Evolutionary conservation across 2,797 vertebrate species (phyloP), one percentile per base, ranked within the genome.

Genomic region (Pelodytes ibericus): DNA sequence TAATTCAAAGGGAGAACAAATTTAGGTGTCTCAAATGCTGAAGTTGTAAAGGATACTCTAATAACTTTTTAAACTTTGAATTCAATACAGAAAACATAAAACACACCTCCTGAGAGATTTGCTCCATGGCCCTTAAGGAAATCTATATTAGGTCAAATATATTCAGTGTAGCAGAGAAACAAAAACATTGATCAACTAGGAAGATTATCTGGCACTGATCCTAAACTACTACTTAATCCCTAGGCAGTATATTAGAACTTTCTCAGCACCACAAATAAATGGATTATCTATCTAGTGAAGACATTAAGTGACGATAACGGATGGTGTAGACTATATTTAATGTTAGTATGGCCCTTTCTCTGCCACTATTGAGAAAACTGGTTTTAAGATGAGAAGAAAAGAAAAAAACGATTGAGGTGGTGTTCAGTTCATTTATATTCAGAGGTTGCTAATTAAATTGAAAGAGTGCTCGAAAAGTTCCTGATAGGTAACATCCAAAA

Each of bases 131-230:
- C 25, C 16, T 44, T 27, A 29, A 36, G 25, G 20, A 62, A 68
- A 74, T 60, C 72, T 49, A 67, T 69, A 51, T 59, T 49, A 47
- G 57, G n/a, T 51, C 16, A 60, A 20, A 67, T 30, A 24, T 60
- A 36, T 20, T 66, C n/a, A 67, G 25, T 33, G 25, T 26, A 39
- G 24, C 64, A 58, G 3, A 44, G 39, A 59, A 60, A 41, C 16
- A 47, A 59, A 41, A 44, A 26, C 31, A 75, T 68, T 75, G 56
- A 60, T 68, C 4, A 60, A 20, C n/a, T 29, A 27, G 20, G 49
- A 51, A 13, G 31, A 24, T 56, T 26, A 33, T 73, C 9, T 56
- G 25, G 25, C 9, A 36, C 16, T 60, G 33, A 73, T 25, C 30
- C 27, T 66, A 9, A 68, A 3, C 5, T 39, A 5, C 15, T 51